These are phyloP conservation scores for Drosophila sucinea DNA, from an alignment of 1,140 invertebrate species.

Conservation along the genomic window DNA sequence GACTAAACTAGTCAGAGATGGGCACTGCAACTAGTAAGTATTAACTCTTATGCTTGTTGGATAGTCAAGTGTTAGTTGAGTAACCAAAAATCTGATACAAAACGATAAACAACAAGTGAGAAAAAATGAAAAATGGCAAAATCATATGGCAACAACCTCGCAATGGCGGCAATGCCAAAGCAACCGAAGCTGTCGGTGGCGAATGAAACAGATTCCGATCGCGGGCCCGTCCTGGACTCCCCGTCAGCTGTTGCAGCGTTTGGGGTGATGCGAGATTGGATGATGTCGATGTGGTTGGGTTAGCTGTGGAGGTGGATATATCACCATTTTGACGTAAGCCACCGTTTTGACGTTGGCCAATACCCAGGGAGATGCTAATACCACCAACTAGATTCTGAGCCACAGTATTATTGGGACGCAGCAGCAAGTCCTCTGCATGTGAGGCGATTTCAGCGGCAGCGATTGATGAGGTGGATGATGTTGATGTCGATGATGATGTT, in stretches of 20 bases:
- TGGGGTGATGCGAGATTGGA: constrained; percentile 57
- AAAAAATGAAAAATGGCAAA: background rate
- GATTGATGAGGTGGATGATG: constrained; percentile 34
- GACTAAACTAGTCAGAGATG: no score
- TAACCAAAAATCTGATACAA: constrained; percentile 12
- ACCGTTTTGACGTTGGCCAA: constrained; percentile 63
- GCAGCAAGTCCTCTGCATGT: constrained; percentile 37
- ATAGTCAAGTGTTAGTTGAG: constrained; percentile 8
- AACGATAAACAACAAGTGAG: background rate
- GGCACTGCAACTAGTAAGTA: background rate
- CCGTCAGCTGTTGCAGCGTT: constrained; percentile 79
- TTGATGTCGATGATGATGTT: constrained; percentile 39
- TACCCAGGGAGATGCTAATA: constrained; percentile 77
- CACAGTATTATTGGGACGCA: constrained; percentile 53
- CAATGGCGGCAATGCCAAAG: constrained; percentile 73
- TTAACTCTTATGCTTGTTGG: background rate
- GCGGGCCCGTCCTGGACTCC: constrained; percentile 80
- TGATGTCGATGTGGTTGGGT: constrained; percentile 10
- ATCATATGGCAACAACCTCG: constrained; percentile 70
- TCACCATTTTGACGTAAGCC: constrained; percentile 51
- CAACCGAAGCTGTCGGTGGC: constrained; percentile 68
- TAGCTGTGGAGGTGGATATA: constrained; percentile 17
- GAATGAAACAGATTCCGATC: constrained; percentile 82
- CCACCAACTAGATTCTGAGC: constrained; percentile 75
- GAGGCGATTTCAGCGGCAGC: constrained; percentile 11